Conservation (phyloP, 2,113 vertebrate species). For the Rhinolophus ferrumequinum region DNA sequence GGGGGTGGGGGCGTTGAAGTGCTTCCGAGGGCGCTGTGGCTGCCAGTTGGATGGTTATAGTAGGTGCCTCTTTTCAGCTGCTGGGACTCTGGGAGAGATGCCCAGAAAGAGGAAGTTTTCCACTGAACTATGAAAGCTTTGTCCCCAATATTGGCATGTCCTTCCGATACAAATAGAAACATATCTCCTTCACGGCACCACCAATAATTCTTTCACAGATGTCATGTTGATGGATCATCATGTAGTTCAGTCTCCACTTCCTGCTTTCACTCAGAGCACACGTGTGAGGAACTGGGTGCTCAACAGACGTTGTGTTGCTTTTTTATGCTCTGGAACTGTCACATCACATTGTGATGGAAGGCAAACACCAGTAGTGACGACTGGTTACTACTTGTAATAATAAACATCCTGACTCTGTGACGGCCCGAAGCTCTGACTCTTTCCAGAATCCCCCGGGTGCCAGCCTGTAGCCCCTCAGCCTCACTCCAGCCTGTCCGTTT, state of each 20-base stretch:
- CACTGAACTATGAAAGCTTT: background rate
- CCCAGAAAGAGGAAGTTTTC: background rate
- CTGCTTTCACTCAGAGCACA: background rate
- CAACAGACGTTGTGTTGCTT: background rate
- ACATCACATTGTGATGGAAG: background rate
- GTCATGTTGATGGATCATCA: rapidly evolving
- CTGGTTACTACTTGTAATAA: background rate
- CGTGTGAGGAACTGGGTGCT: background rate
- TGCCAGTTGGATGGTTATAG: rapidly evolving
- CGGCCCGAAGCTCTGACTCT: background rate
- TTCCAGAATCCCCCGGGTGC: background rate
- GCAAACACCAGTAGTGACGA: background rate
- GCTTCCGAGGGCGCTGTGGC: background rate
- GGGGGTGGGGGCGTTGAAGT: too few species aligned
- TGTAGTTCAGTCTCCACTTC: background rate
- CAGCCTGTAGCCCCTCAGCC: too few species aligned
- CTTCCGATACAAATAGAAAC: background rate
- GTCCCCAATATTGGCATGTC: background rate
- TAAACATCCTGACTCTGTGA: background rate
- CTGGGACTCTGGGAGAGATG: background rate
- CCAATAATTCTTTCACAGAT: background rate
- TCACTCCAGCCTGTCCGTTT: background rate
- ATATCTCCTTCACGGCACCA: too few species aligned
- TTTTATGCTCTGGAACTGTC: background rate
- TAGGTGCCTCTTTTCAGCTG: background rate